Conservation (phyloP, 1,140 invertebrate species). For the Wasmannia auropunctata region DNA sequence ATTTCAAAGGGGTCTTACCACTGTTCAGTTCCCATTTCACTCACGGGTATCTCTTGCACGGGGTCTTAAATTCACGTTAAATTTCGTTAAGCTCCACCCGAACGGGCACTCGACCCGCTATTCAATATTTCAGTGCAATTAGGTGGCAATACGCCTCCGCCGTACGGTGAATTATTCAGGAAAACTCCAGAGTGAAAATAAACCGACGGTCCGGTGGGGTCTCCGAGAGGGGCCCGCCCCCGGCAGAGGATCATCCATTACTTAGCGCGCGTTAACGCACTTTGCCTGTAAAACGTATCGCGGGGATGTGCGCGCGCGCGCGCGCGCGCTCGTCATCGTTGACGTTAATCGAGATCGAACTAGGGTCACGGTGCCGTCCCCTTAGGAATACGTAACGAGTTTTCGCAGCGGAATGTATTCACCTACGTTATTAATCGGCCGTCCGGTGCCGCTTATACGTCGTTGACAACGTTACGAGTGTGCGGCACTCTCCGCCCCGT, state of each 20-base stretch:
- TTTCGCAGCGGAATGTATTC: constrained; percentile 19
- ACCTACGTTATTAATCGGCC: constrained; percentile 47
- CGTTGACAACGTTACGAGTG: constrained; percentile 8
- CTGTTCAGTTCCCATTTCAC: background rate
- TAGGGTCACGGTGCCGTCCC: constrained; percentile 44
- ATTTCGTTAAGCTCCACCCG: constrained; percentile 51
- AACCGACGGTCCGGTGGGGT: constrained; percentile 48
- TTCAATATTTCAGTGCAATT: constrained; percentile 77
- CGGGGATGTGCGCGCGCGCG: background rate
- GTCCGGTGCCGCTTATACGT: background rate
- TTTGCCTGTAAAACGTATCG: constrained; percentile 68
- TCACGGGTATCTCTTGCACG: background rate
- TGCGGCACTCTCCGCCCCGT: background rate
- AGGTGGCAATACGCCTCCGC: constrained; percentile 68
- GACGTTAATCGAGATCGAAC: constrained; percentile 68
- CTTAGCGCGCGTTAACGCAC: constrained; percentile 72
- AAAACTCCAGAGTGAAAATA: constrained; percentile 73
- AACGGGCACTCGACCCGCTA: constrained; percentile 27
- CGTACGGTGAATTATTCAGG: constrained; percentile 73
- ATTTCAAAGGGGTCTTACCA: constrained; percentile 1
- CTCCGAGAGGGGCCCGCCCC: constrained; percentile 1
- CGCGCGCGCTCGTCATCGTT: constrained; percentile 43
- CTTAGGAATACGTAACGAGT: constrained; percentile 46
- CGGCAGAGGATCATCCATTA: constrained; percentile 66
- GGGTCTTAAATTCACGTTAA: constrained; percentile 59